A percentile compares a stretch with the other conserved stretches of the same genome.
phyloP scores from a whole-genome alignment of 2,797 vertebrate species.

The Gadopsis marmoratus region DNA sequence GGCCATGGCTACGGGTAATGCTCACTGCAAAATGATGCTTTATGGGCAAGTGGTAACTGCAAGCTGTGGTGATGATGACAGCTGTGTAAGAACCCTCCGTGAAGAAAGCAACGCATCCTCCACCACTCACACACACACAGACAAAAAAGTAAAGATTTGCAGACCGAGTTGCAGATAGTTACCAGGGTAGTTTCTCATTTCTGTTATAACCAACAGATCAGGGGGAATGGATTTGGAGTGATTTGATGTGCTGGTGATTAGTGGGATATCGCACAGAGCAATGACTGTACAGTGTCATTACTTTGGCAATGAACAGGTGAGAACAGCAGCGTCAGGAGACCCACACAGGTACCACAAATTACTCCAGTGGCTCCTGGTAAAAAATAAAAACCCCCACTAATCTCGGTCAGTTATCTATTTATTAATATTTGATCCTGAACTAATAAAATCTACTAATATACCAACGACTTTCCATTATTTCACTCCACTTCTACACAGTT shows the following conservation, averaged over 20 bases:
- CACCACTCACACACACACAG: background rate
- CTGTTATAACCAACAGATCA: conserved; percentile 27
- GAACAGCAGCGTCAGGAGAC: conserved; percentile 20
- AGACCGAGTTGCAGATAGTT: background rate
- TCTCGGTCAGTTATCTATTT: background rate
- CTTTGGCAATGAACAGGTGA: conserved; percentile 19
- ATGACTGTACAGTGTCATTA: conserved; percentile 6
- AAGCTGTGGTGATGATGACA: conserved; percentile 16
- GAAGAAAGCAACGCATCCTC: conserved; percentile 1
- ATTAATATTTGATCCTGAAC: background rate
- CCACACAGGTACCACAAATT: conserved; percentile 6
- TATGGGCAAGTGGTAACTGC: conserved; percentile 6
- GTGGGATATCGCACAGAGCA: conserved; percentile 17
- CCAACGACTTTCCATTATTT: background rate
- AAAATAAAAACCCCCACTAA: background rate
- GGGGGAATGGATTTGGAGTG: conserved; percentile 14
- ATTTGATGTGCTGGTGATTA: conserved; percentile 50
- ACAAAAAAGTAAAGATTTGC: background rate
- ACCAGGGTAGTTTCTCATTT: conserved; percentile 5
- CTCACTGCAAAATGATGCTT: conserved; percentile 22
- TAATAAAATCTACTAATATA: background rate
- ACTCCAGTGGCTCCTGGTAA: background rate
- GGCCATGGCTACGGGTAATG: background rate
- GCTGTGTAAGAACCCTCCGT: background rate
- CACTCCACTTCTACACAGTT: background rate